Base-by-base conservation (phyloP, 2,113 vertebrate species). In the Strix uralensis region DNA sequence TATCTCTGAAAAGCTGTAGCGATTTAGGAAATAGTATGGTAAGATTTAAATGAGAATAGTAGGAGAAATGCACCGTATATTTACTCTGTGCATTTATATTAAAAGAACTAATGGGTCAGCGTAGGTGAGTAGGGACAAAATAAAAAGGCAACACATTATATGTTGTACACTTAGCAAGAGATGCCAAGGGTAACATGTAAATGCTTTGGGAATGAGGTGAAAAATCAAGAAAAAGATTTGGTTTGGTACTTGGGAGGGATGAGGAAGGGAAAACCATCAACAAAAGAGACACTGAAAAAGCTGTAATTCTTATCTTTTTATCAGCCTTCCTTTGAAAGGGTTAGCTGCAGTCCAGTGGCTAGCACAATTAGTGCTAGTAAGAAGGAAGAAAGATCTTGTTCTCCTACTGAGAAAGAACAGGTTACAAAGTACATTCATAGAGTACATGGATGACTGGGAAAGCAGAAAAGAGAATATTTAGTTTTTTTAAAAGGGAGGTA, bases 301-400 rank as follows among this genome's bases (percentile, higher is more conserved):
- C 38, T 87, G 57, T 74, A 57, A 40, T 84, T 91, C 72, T 93
- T 90, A 92, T 90, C 86, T 94, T 96, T 96, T 89, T 87, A 92
- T 94, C 89, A 96, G 81, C 44, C 65, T 89, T 70, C 42, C n/a
- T 91, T 94, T 96, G 86, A 94, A 88, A 91, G 69, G 26, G 86
- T 87, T 91, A 95, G 81, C 59, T 89, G 29, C 84, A 89, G 89
- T 84, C 86, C 73, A 79, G 61, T 81, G 81, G 57, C 59, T 75
- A 72, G 93, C 69, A 89, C 83, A 94, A 34, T 92, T 89, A 92
- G 93, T 92, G 21, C 89, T 75, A 57, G 69, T 23, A 27, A 80
- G 78, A 55, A 95, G 73, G 38, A 95, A 44, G 63, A 86, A 86
- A 92, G 71, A 88, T 86, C 75, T 81, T 92, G 83, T 96, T 97